These are phyloP conservation scores for Anthophora plumipes DNA, from an alignment of 2,888 invertebrate species.

Conservation along the genomic window DNA sequence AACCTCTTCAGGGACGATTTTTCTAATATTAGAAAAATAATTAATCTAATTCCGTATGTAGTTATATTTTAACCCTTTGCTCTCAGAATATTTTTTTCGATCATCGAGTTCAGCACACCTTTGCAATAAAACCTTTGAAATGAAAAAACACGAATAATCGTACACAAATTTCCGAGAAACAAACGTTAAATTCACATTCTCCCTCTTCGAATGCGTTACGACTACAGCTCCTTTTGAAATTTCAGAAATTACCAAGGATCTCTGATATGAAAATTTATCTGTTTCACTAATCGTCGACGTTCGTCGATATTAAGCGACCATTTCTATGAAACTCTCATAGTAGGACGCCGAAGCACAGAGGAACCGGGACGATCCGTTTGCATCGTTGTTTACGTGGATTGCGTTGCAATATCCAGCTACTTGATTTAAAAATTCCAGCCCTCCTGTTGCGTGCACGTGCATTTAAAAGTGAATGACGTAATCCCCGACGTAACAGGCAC, in stretches of 20 bases:
- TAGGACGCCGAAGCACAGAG: not conserved
- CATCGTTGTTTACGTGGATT: conserved; percentile 23
- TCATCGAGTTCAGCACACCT: no score
- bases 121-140: no score
- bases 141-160: no score
- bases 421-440: conserved; percentile 49
- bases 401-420: conserved; percentile 40
- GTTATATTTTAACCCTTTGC: no score
- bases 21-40: no score
- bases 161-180: no score
- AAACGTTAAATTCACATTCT: no score
- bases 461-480: conserved; percentile 48
- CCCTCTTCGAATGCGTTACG: no score
- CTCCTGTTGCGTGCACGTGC: conserved; percentile 36
- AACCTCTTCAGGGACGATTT: no score
- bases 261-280: not conserved
- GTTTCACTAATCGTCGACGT: not conserved
- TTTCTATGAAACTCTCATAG: not conserved
- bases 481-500: conserved; percentile 28
- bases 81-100: no score
- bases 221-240: no score
- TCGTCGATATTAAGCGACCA: not conserved
- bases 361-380: conserved; percentile 10
- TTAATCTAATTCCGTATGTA: no score
- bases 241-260: not conserved